A percentile compares a stretch with the other conserved stretches of the same genome.
phyloP scores from a whole-genome alignment of 2,113 vertebrate genomes.

The Ictidomys tridecemlineatus region DNA sequence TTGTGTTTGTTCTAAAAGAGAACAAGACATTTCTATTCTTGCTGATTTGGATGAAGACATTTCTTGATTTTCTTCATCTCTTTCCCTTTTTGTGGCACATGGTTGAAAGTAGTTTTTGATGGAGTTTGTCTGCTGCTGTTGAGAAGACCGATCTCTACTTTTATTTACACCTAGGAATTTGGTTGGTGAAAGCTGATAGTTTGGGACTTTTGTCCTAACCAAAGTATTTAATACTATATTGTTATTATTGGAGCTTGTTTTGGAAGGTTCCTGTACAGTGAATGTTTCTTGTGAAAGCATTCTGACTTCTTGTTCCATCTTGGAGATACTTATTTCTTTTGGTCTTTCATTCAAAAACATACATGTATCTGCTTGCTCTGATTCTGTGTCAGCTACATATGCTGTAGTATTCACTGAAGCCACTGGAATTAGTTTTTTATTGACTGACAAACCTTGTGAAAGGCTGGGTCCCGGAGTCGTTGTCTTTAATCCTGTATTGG shows the following conservation, averaged over 20 bases:
- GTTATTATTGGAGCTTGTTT: constrained; percentile 66
- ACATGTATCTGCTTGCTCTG: constrained; percentile 87
- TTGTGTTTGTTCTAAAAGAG: constrained; percentile 69
- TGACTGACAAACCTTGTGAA: constrained; percentile 89
- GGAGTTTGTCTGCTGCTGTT: constrained; percentile 86
- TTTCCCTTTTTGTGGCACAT: constrained; percentile 90
- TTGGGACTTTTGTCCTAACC: constrained; percentile 58
- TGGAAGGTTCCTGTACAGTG: constrained; percentile 58
- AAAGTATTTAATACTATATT: constrained; percentile 31
- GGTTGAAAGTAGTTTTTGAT: constrained; percentile 93
- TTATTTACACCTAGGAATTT: constrained; percentile 58
- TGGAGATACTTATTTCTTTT: constrained; percentile 87
- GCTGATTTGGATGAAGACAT: constrained; percentile 83
- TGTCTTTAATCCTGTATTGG: constrained; percentile 80
- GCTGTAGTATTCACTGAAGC: constrained; percentile 85
- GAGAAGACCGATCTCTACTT: constrained; percentile 73
- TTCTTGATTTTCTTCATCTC: constrained; percentile 85
- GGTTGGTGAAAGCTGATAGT: constrained; percentile 69
- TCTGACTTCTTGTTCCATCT: constrained; percentile 76
- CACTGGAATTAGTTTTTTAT: constrained; percentile 88
- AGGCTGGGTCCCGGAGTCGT: constrained; percentile 82
- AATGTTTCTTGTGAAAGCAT: constrained; percentile 59
- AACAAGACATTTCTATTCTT: constrained; percentile 78
- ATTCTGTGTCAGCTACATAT: constrained; percentile 90
- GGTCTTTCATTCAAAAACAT: constrained; percentile 78